Percentiles rank a stretch among this genome's conserved stretches.
Evolutionary conservation across 2,888 invertebrate genomes (phyloP).

Genomic region (Polietes domitor): DNA sequence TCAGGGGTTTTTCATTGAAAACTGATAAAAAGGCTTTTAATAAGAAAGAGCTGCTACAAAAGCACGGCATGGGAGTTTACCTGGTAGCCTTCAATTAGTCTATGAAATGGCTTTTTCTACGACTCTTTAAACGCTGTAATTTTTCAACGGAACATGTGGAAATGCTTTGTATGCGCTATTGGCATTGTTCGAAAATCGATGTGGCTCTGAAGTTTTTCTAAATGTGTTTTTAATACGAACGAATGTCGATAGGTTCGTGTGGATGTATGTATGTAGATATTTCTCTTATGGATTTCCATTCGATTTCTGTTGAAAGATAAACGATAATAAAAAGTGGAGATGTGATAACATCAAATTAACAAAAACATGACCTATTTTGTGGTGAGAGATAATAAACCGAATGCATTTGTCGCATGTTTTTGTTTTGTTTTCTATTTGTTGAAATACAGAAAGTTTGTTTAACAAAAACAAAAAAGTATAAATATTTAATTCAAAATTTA

Average conservation of each 20-base stretch:
- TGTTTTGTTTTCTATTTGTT: not conserved
- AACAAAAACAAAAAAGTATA: not conserved
- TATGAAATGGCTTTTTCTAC: constrained; percentile 39
- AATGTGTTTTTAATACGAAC: constrained; percentile 32
- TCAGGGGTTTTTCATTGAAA: constrained; percentile 35
- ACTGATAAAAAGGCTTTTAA: constrained; percentile 1
- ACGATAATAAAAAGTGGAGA: constrained; percentile 31
- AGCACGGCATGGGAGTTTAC: not conserved
- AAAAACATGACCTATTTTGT: constrained; percentile 50
- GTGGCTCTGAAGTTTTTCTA: constrained; percentile 23
- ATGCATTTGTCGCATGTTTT: constrained; percentile 11
- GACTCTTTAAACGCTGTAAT: constrained; percentile 45
- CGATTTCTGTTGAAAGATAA: constrained; percentile 34
- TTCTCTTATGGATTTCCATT: constrained; percentile 36
- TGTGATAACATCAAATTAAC: constrained; percentile 39
- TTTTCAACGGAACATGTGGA: constrained; percentile 14
- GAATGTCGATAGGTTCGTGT: too few relatives aligned
- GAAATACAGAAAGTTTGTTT: not conserved
- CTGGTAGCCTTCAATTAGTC: constrained; percentile 48
- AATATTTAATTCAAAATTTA: not conserved
- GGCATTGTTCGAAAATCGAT: constrained; percentile 31
- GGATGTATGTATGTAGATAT: not conserved
- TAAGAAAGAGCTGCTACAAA: not conserved
- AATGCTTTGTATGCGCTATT: constrained; percentile 19
- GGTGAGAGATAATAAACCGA: constrained; percentile 35